Conservation (phyloP, 2,113 vertebrate genomes). For the Chitala chitala region DNA sequence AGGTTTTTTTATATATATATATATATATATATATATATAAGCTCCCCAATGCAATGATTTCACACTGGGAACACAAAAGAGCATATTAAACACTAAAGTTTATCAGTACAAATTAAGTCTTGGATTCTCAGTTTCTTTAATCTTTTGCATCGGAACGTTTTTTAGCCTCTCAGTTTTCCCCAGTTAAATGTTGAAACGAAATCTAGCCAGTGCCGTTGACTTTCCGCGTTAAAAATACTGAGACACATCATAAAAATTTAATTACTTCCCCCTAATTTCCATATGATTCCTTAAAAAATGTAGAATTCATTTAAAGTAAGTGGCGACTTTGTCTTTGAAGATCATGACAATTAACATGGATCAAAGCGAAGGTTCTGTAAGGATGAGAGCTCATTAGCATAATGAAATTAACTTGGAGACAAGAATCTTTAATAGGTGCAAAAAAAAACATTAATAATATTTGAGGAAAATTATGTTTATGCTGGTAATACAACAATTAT, state of each 20-base stretch:
- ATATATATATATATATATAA: neutral
- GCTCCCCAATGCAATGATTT: constrained; percentile 53
- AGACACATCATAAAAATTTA: constrained; percentile 99
- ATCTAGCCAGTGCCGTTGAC: constrained; percentile 80
- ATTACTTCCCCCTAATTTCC: constrained; percentile 98
- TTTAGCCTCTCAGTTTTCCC: constrained; percentile 83
- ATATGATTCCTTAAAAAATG: constrained; percentile 98
- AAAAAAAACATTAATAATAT: constrained; percentile 97
- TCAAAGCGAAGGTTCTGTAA: constrained; percentile 98
- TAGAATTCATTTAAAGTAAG: constrained; percentile 99
- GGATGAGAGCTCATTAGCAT: constrained; percentile 98
- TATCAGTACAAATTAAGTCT: constrained; percentile 97
- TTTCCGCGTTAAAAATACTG: constrained; percentile 86
- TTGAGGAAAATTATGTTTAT: constrained; percentile 97
- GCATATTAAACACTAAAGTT: constrained; percentile 97
- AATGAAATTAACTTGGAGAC: constrained; percentile 99
- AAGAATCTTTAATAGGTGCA: constrained; percentile 99
- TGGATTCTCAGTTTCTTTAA: constrained; percentile 95
- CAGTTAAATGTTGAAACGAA: constrained; percentile 88
- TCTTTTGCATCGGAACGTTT: constrained; percentile 91
- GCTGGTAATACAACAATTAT: constrained; percentile 94
- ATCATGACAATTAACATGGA: constrained; percentile 98
- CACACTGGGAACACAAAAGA: constrained; percentile 90
- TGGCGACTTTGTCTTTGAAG: constrained; percentile 99
- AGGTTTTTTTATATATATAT: constrained; percentile 33